phyloP scores from a whole-genome alignment of 2,888 invertebrate species.

The Tipula helvola region DNA sequence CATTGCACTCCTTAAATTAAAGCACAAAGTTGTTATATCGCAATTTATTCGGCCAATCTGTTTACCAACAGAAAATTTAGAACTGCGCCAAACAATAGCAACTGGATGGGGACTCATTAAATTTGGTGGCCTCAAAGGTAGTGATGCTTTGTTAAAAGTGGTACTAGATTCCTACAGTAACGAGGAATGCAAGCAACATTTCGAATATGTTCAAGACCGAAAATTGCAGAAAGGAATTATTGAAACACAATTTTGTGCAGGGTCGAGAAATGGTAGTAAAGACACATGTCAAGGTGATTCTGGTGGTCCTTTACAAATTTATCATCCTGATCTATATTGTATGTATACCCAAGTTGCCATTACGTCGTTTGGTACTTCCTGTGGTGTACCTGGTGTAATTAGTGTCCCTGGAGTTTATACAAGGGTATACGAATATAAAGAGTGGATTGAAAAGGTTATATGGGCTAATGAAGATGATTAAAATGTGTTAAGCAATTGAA shows the following conservation, averaged over 20 bases:
- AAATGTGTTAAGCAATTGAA: background rate
- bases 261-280: slow-evolving; percentile 13
- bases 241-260: background rate
- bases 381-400: slow-evolving; percentile 26
- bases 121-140: slow-evolving; percentile 24
- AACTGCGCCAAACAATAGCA: slow-evolving; percentile 29
- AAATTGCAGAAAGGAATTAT: slow-evolving; percentile 12
- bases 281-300: slow-evolving; percentile 37
- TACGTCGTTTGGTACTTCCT: slow-evolving; percentile 34
- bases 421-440: slow-evolving; percentile 36
- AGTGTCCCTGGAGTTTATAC: slow-evolving; percentile 43
- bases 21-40: background rate
- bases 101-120: slow-evolving; percentile 39
- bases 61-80: slow-evolving; percentile 20
- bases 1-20: background rate
- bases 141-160: slow-evolving; percentile 39
- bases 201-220: background rate
- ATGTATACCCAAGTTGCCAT: slow-evolving; percentile 34
- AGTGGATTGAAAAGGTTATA: slow-evolving; percentile 42
- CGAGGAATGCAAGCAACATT: slow-evolving; percentile 5
- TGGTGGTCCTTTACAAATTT: slow-evolving; percentile 25
- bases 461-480: slow-evolving; percentile 27
- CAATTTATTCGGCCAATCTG: slow-evolving; percentile 34
- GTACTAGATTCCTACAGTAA: slow-evolving; percentile 26
- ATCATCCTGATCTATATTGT: slow-evolving; percentile 22